A percentile compares a stretch with the other conserved stretches of the same genome.
Conservation (phyloP, 2,888 invertebrate species). For the Gandaritis pyraliata region DNA sequence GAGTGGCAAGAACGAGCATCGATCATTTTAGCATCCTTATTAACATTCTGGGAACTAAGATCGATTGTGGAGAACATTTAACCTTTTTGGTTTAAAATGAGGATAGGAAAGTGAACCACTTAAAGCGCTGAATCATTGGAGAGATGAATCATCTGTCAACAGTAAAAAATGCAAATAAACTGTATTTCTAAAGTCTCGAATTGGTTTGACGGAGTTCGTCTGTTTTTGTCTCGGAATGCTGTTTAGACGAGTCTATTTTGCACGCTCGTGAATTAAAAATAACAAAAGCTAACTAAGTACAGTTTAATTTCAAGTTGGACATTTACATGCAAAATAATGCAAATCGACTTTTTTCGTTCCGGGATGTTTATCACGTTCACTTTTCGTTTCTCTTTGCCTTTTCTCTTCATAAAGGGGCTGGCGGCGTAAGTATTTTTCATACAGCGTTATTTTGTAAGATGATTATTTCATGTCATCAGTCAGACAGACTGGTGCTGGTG, state of each 20-base stretch:
- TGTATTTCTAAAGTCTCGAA: too few species aligned
- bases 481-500: too few species aligned
- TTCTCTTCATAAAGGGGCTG: neutral
- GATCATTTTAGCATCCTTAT: constrained; percentile 56
- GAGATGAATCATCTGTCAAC: constrained; percentile 21
- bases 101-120: constrained; percentile 22
- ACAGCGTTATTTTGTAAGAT: neutral
- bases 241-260: neutral
- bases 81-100: constrained; percentile 30
- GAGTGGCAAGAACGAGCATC: constrained; percentile 44
- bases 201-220: too few species aligned
- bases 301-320: too few species aligned
- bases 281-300: too few species aligned
- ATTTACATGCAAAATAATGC: neutral
- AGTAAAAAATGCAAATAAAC: neutral
- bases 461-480: too few species aligned
- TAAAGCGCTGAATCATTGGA: constrained; percentile 16
- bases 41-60: constrained; percentile 50
- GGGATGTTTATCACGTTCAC: neutral
- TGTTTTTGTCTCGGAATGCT: neutral
- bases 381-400: neutral
- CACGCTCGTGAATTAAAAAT: neutral
- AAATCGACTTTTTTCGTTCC: neutral
- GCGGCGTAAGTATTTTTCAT: neutral
- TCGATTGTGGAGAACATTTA: constrained; percentile 26